phyloP scores from a whole-genome alignment of 2,113 vertebrate genomes.

The Mellivora capensis region DNA sequence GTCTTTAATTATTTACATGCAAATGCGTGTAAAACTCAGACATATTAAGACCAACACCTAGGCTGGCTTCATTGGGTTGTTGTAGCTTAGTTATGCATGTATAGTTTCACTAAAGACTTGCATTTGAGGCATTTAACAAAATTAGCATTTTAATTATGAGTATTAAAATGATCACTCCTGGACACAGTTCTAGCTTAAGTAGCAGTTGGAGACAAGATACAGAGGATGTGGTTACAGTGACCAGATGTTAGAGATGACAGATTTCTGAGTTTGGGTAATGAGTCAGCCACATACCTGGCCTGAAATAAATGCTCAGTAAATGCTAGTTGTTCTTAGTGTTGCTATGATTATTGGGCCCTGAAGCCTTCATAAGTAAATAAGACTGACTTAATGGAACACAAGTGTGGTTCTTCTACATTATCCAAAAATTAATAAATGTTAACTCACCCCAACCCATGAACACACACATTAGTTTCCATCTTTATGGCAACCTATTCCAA shows the following conservation, averaged over 20 bases:
- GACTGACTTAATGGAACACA: not conserved
- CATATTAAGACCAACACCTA: not conserved
- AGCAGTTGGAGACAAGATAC: not conserved
- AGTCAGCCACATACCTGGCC: not conserved
- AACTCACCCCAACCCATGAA: not conserved
- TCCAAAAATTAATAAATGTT: not conserved
- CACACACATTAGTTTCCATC: not conserved
- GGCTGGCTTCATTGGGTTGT: not conserved
- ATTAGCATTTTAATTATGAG: slow-evolving; percentile 27
- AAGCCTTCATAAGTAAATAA: not conserved
- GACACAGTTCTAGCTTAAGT: not conserved
- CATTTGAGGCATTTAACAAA: slow-evolving; percentile 23
- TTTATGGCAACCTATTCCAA: not conserved
- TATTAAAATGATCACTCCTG: not conserved
- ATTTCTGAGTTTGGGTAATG: not conserved
- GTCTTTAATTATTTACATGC: not conserved
- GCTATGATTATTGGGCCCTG: not conserved
- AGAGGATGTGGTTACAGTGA: not conserved
- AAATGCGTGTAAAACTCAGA: not conserved
- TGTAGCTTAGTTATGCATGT: not conserved
- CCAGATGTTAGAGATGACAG: not conserved
- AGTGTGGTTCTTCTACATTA: not conserved
- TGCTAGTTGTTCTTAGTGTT: not conserved
- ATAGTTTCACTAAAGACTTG: not conserved
- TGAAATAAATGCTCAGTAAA: not conserved